Conservation (phyloP, 2,113 vertebrate species). For the Hemibates koningsi region DNA sequence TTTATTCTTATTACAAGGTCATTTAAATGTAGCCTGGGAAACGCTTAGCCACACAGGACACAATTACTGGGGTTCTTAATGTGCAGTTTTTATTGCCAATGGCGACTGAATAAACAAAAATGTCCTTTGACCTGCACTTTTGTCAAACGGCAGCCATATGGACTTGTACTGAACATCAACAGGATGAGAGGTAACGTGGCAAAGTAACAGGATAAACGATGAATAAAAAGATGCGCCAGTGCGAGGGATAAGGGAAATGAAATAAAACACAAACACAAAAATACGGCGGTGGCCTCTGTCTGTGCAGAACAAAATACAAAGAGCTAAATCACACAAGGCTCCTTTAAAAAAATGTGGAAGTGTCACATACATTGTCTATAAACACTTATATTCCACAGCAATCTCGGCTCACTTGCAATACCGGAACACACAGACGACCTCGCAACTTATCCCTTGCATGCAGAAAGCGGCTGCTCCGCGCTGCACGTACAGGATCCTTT, state of each 20-base stretch:
- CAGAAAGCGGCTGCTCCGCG: background rate
- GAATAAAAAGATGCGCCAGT: background rate
- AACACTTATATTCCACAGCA: background rate
- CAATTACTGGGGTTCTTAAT: background rate
- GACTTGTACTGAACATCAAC: background rate
- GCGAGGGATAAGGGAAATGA: accelerated
- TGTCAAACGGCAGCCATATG: background rate
- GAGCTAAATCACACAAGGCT: background rate
- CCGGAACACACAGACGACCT: background rate
- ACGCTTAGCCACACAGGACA: accelerated
- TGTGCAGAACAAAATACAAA: accelerated
- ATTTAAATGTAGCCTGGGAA: background rate
- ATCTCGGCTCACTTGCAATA: background rate
- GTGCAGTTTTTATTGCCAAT: background rate
- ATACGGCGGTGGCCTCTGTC: too few relatives aligned
- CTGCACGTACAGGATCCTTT: background rate
- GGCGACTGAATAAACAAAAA: background rate
- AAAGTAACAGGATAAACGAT: background rate
- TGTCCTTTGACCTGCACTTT: background rate
- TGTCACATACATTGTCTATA: background rate
- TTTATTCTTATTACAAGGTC: background rate
- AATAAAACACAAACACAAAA: background rate
- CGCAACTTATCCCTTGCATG: background rate
- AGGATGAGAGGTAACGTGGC: background rate
- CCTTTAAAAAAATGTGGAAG: background rate